Conservation (phyloP, 30 jellyfish, hydroid and myxozoan genomes). For the Chrysaora quinquecirrha region DNA sequence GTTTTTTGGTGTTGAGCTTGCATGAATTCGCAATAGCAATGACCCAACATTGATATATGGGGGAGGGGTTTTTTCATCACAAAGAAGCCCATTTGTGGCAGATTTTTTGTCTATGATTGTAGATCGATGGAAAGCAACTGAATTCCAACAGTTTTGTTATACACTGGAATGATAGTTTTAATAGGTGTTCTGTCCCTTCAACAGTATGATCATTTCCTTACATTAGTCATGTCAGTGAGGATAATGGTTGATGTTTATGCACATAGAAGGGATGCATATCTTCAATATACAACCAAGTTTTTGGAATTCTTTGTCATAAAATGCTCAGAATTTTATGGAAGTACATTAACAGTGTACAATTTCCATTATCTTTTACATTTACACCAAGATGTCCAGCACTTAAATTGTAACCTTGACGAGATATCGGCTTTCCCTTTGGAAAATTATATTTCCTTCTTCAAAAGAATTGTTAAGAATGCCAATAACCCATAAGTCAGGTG, state of each 20-base stretch:
- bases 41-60: no score
- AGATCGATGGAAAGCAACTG: slow-evolving; percentile 78
- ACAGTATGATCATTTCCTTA: slow-evolving; percentile 30
- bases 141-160: slow-evolving; percentile 52
- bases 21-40: no score
- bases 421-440: slow-evolving; percentile 45
- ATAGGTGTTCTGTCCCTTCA: slow-evolving; percentile 17
- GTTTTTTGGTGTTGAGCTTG: no score
- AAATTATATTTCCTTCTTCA: slow-evolving; percentile 28
- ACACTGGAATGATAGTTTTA: slow-evolving; percentile 55
- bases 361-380: slow-evolving; percentile 50
- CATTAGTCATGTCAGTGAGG: slow-evolving; percentile 37
- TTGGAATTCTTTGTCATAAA: slow-evolving; percentile 40
- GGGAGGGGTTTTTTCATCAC: no score
- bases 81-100: no score
- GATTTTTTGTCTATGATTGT: no score
- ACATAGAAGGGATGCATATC: slow-evolving; percentile 3
- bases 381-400: slow-evolving; percentile 21
- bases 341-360: slow-evolving; percentile 64
- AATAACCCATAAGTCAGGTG: slow-evolving; percentile 38
- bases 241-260: slow-evolving; percentile 46
- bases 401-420: slow-evolving; percentile 20
- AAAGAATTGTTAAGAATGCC: slow-evolving; percentile 39
- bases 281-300: slow-evolving; percentile 53
- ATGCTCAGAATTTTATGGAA: slow-evolving; percentile 33